Evolutionary conservation across 1,140 invertebrate genomes (phyloP).

Genomic region (Calliopsis andreniformis): DNA sequence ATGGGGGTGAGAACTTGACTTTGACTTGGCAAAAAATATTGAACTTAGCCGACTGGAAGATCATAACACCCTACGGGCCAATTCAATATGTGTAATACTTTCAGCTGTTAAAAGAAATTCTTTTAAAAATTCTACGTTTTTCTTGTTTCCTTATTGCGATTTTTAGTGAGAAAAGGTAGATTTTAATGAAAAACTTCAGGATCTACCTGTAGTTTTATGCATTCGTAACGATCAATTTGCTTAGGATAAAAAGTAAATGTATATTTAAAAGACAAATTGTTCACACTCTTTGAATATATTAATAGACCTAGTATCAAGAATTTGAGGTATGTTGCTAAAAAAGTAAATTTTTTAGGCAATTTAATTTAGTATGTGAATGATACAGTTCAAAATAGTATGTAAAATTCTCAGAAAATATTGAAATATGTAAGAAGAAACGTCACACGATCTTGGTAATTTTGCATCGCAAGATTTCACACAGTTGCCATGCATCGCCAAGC

Average conservation of each 20-base stretch:
- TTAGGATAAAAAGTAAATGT: too few species aligned
- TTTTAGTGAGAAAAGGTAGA: too few species aligned
- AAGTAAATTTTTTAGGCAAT: too few species aligned
- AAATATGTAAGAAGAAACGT: background rate
- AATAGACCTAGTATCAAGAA: too few species aligned
- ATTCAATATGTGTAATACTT: slow-evolving; percentile 24
- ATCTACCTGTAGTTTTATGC: too few species aligned
- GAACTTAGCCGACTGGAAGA: slow-evolving; percentile 68
- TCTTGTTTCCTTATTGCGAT: slow-evolving; percentile 22
- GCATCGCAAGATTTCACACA: slow-evolving; percentile 5
- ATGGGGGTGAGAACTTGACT: slow-evolving; percentile 38
- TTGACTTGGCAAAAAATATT: slow-evolving; percentile 70
- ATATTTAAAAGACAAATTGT: too few species aligned
- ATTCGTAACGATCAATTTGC: too few species aligned
- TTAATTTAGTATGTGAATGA: too few species aligned
- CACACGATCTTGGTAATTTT: background rate
- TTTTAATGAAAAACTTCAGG: too few species aligned
- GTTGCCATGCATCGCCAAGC: slow-evolving; percentile 11
- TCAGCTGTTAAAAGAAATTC: slow-evolving; percentile 46
- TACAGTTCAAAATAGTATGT: background rate
- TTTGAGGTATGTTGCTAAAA: too few species aligned
- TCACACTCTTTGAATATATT: too few species aligned
- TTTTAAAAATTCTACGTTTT: slow-evolving; percentile 26
- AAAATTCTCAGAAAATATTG: background rate
- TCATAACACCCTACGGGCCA: slow-evolving; percentile 54